Evolutionary conservation across 2,797 vertebrate species (phyloP).

Genomic region (Sarcoramphus papa): DNA sequence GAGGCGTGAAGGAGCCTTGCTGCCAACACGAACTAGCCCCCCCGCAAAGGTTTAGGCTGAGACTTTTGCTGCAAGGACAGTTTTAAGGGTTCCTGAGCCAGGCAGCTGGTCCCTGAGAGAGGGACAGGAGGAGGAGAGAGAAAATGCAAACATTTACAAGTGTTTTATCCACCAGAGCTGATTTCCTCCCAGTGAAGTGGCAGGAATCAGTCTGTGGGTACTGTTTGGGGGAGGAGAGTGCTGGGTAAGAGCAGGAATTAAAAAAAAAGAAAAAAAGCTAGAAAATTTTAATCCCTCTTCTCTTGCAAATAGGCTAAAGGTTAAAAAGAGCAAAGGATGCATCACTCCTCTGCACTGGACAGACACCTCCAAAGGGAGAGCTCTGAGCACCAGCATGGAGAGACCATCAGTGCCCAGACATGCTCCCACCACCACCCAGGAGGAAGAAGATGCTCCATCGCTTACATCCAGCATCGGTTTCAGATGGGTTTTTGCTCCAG

Average conservation of each 20-base stretch:
- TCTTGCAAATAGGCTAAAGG: background rate
- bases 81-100: background rate
- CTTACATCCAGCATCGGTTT: background rate
- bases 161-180: background rate
- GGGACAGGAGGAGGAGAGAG: background rate
- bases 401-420: background rate
- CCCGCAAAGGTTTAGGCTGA: background rate
- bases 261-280: background rate
- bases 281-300: background rate
- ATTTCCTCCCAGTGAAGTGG: background rate
- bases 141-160: background rate
- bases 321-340: background rate
- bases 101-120: background rate
- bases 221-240: background rate
- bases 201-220: background rate
- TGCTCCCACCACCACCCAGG: rapidly evolving
- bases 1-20: background rate
- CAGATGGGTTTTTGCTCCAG: background rate
- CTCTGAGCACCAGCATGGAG: background rate
- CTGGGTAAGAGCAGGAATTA: background rate
- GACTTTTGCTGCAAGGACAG: background rate
- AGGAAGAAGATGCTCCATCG: background rate
- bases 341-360: background rate
- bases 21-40: background rate
- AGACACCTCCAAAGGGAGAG: background rate